Conservation (phyloP, 2,797 vertebrate genomes). For the Chloroceryle inda region DNA sequence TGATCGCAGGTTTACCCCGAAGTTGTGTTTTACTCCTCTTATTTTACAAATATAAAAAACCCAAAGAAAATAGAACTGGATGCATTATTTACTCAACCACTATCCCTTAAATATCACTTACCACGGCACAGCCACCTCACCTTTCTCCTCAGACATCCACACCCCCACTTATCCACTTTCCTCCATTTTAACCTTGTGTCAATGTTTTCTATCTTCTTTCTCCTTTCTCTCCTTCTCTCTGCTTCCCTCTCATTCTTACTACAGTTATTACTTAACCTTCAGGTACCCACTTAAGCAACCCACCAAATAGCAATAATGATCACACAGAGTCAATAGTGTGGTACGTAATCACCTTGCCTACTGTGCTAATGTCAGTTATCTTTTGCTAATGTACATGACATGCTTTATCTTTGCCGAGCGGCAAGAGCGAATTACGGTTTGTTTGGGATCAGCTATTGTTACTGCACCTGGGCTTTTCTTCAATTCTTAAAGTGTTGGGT, state of each 20-base stretch:
- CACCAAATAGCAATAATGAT: slow-evolving; percentile 79
- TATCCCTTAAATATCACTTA: slow-evolving; percentile 68
- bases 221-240: slow-evolving; percentile 18
- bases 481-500: neutral
- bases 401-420: slow-evolving; percentile 71
- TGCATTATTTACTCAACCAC: slow-evolving; percentile 51
- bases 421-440: slow-evolving; percentile 68
- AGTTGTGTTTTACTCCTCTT: neutral
- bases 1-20: neutral
- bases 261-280: slow-evolving; percentile 79
- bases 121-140: slow-evolving; percentile 52
- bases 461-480: slow-evolving; percentile 56
- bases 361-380: slow-evolving; percentile 79
- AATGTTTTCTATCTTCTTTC: slow-evolving; percentile 71
- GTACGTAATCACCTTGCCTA: slow-evolving; percentile 78
- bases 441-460: slow-evolving; percentile 74
- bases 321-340: slow-evolving; percentile 71
- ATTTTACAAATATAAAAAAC: slow-evolving; percentile 20
- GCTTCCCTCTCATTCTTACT: slow-evolving; percentile 62
- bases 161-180: slow-evolving; percentile 72
- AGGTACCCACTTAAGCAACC: slow-evolving; percentile 78
- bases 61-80: neutral
- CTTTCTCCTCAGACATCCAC: slow-evolving; percentile 64
- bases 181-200: slow-evolving; percentile 70
- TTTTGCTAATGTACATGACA: slow-evolving; percentile 78